Percentiles rank a stretch among this genome's conserved stretches.
These are phyloP conservation scores for Rhodeus uyekii DNA, from an alignment of 2,797 vertebrate species.

Conservation along the genomic window DNA sequence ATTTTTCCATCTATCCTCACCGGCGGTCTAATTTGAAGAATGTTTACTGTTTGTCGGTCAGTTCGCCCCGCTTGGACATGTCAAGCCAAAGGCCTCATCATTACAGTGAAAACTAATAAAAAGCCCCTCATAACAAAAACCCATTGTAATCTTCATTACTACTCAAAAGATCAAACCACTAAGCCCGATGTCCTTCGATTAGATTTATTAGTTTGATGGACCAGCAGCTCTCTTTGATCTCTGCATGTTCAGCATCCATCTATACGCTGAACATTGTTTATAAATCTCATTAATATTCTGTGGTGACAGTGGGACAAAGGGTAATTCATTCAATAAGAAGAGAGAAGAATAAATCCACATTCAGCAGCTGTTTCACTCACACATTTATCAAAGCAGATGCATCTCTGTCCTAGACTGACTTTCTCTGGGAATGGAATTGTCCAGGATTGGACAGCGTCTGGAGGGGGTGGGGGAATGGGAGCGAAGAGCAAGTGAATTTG, in stretches of 20 bases:
- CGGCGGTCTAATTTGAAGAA: background rate
- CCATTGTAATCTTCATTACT: constrained; percentile 13
- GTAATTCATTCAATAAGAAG: background rate
- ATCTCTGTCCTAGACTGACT: background rate
- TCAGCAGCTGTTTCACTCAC: background rate
- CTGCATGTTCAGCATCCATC: constrained; percentile 6
- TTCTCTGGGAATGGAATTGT: background rate
- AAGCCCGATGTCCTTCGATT: constrained; percentile 13
- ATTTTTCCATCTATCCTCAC: constrained; percentile 8
- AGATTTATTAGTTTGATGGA: background rate
- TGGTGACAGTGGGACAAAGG: background rate
- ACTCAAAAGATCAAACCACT: constrained; percentile 7
- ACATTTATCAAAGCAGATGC: background rate
- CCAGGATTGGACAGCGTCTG: background rate
- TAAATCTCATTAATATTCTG: constrained; percentile 34
- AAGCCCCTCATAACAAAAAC: constrained; percentile 21
- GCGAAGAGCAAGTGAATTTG: background rate
- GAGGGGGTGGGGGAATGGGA: background rate
- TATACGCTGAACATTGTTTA: background rate
- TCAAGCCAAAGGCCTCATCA: constrained; percentile 28
- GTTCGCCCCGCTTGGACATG: background rate
- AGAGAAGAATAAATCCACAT: background rate
- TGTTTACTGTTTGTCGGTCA: background rate
- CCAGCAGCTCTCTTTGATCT: background rate
- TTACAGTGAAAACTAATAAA: constrained; percentile 16